A percentile compares a stretch with the other conserved stretches of the same genome.
phyloP scores from a whole-genome alignment of 2,797 vertebrate species.

The Falco biarmicus region DNA sequence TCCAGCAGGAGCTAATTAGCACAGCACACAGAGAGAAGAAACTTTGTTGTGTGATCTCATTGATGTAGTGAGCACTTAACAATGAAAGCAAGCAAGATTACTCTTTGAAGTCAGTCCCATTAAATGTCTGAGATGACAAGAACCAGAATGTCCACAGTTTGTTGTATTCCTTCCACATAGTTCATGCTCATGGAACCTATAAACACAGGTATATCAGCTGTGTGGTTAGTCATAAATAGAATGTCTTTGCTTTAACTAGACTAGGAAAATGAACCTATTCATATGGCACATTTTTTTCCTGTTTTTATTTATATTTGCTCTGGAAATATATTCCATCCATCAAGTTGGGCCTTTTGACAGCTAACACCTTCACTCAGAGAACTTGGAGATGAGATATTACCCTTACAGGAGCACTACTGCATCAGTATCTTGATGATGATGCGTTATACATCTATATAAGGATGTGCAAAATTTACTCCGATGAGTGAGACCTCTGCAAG shows the following conservation, averaged over 20 bases:
- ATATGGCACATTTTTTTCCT: neutral
- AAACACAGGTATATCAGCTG: constrained; percentile 34
- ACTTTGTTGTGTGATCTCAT: neutral
- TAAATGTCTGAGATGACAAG: constrained; percentile 37
- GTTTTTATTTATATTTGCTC: neutral
- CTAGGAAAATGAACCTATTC: neutral
- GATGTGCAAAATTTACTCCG: neutral
- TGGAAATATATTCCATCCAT: neutral
- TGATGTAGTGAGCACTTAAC: neutral
- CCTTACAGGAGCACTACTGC: neutral
- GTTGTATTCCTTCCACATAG: neutral
- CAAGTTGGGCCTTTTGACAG: neutral
- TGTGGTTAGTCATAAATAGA: constrained; percentile 28
- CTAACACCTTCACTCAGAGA: neutral
- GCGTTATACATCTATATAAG: neutral
- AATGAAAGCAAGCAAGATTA: neutral
- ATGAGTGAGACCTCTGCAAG: neutral
- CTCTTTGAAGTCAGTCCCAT: constrained; percentile 14
- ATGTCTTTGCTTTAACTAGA: neutral
- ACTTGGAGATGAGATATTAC: neutral
- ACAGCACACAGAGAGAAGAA: neutral
- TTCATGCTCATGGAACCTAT: neutral
- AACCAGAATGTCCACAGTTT: neutral
- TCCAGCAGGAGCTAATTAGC: neutral
- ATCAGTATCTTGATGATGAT: neutral